Base-by-base conservation (phyloP, 2,888 invertebrate genomes). In the Drosophila glabriapex region DNA sequence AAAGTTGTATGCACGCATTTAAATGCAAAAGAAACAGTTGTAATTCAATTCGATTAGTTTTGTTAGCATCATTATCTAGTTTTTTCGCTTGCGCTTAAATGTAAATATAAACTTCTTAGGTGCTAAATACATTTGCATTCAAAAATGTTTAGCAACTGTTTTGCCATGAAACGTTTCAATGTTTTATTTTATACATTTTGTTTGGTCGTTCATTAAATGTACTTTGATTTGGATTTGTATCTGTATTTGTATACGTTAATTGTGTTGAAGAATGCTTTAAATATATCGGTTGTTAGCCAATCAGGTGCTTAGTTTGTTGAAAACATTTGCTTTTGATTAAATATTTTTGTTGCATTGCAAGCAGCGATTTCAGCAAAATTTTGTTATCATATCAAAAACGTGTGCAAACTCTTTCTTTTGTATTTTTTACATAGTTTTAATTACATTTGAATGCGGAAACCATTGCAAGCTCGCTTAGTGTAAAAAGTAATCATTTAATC, bases 381-480 rank as follows among this genome's bases (percentile, higher is more conserved):
- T 66, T 69, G 67, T 65, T 68, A 73, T 82, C 69, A 68, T 72
- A 75, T 80, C 78, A 77, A 73, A 78, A 68, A 71, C 41, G 37
- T 61, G 68, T 68, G 70, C 65, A 63, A 73, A 73, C 70, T 55
- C 0, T 19, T 49, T 54, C 28, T 37, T 63, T 41, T 37, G 10
- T 50, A 28, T 12, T 10, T 28, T 74, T 73, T 65, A 73, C 49
- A 73, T 64, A 55, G 65, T 66, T 39, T 67, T 41, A 59, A 68
- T 72, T 67, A 68, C n/a, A 31, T 54, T 60, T 53, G 61, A 61
- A 62, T 76, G 83, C 78, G 78, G 91, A 91, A 91, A 91, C 91
- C 91, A 91, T 92, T 91, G 85, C 91, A 91, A 91, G 91, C 91
- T 91, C 92, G 89, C 90, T 89, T 78, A 73, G 68, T 80, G 58